These are phyloP conservation scores for Phylloscopus collybita DNA, from an alignment of 2,797 vertebrate species.

Conservation along the genomic window DNA sequence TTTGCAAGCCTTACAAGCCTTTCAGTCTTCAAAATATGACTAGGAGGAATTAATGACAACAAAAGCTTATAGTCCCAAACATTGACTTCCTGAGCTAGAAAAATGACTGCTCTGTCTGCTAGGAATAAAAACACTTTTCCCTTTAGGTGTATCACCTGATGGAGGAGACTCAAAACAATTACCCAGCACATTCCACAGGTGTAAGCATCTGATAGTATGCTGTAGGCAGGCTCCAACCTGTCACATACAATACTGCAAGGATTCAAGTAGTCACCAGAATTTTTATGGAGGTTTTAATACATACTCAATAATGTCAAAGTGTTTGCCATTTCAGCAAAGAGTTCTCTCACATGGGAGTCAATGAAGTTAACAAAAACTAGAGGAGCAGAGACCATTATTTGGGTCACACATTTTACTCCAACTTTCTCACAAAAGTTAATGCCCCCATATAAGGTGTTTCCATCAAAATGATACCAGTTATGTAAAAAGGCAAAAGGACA, in stretches of 20 bases:
- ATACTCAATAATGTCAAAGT: neutral
- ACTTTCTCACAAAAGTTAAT: neutral
- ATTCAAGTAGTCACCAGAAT: neutral
- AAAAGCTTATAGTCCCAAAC: neutral
- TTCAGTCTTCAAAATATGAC: neutral
- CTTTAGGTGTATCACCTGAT: neutral
- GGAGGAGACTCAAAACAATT: neutral
- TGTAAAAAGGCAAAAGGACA: neutral
- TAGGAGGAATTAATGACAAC: neutral
- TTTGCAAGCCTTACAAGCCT: neutral
- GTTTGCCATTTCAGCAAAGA: neutral
- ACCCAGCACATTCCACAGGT: neutral
- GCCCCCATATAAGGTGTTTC: neutral
- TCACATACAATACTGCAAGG: neutral
- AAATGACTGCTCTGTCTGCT: neutral
- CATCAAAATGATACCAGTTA: neutral
- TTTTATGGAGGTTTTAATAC: neutral
- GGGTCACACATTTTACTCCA: accelerated
- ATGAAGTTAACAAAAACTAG: neutral
- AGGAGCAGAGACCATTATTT: neutral
- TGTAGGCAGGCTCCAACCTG: neutral
- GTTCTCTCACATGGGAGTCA: neutral
- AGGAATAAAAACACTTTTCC: neutral
- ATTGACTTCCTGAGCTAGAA: neutral
- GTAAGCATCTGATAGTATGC: slow-evolving; percentile 13